Percentiles rank a stretch among this genome's conserved stretches.
phyloP scores from a whole-genome alignment of 53 echinoderm and acorn worm genomes.

The Patiria pectinifera region DNA sequence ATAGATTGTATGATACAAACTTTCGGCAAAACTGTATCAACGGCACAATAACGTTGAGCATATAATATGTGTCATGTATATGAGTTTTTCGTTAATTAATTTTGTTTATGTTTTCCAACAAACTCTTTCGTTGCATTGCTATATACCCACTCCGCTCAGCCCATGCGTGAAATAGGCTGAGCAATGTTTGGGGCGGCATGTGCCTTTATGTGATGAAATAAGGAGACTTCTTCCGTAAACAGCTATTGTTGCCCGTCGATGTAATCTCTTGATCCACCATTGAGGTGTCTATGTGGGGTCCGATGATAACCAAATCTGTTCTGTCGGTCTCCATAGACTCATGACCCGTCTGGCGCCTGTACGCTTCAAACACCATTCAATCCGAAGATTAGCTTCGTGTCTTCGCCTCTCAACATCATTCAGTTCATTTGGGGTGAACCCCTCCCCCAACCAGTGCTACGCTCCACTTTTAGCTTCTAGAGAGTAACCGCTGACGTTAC shows the following conservation, averaged over 20 bases:
- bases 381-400: neutral
- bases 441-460: neutral
- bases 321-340: neutral
- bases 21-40: too few relatives aligned
- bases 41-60: too few relatives aligned
- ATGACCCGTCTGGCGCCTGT: neutral
- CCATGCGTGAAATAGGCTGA: too few relatives aligned
- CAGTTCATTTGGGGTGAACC: neutral
- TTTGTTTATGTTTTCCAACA: too few relatives aligned
- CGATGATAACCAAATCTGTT: neutral
- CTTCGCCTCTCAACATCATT: neutral
- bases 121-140: too few relatives aligned
- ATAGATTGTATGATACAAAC: too few relatives aligned
- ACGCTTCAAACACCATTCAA: neutral
- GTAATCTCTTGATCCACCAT: neutral
- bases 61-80: too few relatives aligned
- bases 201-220: too few relatives aligned
- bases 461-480: neutral
- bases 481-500: neutral
- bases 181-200: neutral
- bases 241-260: constrained; percentile 8
- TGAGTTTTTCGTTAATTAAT: too few relatives aligned
- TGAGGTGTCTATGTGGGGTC: neutral
- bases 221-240: neutral
- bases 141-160: too few relatives aligned